These are phyloP conservation scores for Ochropacha duplaris DNA, from an alignment of 2,888 invertebrate species.

Conservation along the genomic window DNA sequence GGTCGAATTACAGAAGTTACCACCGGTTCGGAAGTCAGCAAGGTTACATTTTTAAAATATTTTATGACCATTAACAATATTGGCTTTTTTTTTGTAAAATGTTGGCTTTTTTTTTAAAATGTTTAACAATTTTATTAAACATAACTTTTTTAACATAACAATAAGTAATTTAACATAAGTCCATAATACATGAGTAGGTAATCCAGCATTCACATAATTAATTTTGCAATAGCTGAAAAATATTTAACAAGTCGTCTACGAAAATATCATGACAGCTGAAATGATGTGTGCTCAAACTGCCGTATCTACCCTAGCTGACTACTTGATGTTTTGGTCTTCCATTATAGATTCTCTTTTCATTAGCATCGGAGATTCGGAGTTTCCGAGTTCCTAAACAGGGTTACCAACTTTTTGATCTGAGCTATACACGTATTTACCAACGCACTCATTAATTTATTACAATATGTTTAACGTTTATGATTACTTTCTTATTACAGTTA, in stretches of 20 bases:
- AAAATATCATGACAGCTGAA: too few species aligned
- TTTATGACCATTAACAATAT: too few species aligned
- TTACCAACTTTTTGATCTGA: slow-evolving; percentile 20
- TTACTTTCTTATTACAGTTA: background rate
- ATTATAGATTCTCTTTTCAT: slow-evolving; percentile 70
- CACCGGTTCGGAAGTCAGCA: too few species aligned
- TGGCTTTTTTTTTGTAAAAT: too few species aligned
- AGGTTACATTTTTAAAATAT: too few species aligned
- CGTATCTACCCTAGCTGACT: slow-evolving; percentile 31
- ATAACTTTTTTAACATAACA: too few species aligned
- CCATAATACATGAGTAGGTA: background rate
- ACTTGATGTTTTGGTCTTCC: slow-evolving; percentile 28
- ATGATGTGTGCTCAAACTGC: slow-evolving; percentile 13
- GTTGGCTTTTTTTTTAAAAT: too few species aligned
- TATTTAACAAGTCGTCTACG: too few species aligned
- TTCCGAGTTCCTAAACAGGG: slow-evolving; percentile 45
- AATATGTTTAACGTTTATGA: background rate
- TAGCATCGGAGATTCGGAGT: slow-evolving; percentile 35
- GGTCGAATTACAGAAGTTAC: too few species aligned
- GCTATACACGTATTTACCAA: slow-evolving; percentile 12
- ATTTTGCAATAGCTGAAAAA: too few species aligned
- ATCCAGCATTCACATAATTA: too few species aligned
- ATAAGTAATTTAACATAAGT: slow-evolving; percentile 6
- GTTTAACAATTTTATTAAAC: too few species aligned
- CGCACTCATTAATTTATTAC: slow-evolving; percentile 12